Evolutionary conservation across 2,797 vertebrate species (phyloP), one percentile per base, ranked within the genome.

Genomic region (Pampus argenteus): DNA sequence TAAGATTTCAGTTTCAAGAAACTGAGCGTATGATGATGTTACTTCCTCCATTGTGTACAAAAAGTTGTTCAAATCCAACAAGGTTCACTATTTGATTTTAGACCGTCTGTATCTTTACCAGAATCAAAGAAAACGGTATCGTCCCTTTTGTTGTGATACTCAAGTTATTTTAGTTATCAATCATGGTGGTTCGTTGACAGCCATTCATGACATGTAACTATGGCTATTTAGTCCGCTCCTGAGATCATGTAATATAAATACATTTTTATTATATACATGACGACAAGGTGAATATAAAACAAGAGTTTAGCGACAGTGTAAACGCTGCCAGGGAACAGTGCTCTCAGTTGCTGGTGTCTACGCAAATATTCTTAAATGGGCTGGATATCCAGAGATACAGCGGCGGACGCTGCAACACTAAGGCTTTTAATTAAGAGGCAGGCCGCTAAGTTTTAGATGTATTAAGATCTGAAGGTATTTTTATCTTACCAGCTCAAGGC

Each of bases 351-450:
- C 54, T 64, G 44, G 20, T 66, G 11, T 66, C 50, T 44, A n/a
- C n/a, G n/a, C n/a, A n/a, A n/a, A n/a, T n/a, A n/a, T n/a, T n/a
- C n/a, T n/a, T n/a, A n/a, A n/a, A n/a, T n/a, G n/a, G n/a, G n/a
- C n/a, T n/a, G n/a, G n/a, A n/a, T 67, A 76, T 71, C 23, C 71
- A 1, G 47, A 50, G 76, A 76, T 56, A 28, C 42, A 59, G 54
- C 9, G 6, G 68, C n/a, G 55, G 63, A 74, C 45, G 67, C 25
- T 38, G 55, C 65, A 76, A 55, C 18, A 18, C 60, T 73, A 76
- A 73, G 85, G 71, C 75, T 71, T 86, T 86, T 75, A 81, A 90
- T 90, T 83, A 78, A 73, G 68, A 56, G 52, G 60, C 62, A 72
- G 55, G 49, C 63, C 52, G 22, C 51, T 48, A 5, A 14, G 58